Percentiles rank a stretch among this genome's conserved stretches.
phyloP scores from a whole-genome alignment of 2,888 invertebrate species.

The Aelia acuminata region DNA sequence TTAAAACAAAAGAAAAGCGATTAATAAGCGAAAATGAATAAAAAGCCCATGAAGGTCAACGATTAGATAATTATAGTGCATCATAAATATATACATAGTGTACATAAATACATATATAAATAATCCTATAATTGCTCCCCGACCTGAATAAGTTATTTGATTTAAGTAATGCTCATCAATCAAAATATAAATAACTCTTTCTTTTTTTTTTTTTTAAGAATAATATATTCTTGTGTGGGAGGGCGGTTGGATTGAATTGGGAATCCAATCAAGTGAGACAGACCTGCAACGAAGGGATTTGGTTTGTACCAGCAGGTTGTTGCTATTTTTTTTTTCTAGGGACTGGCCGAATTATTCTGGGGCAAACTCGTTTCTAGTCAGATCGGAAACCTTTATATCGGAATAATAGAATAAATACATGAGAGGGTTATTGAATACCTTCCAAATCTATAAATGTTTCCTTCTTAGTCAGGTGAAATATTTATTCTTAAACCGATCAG shows the following conservation, averaged over 20 bases:
- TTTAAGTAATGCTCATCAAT: too few species aligned
- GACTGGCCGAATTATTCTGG: background rate
- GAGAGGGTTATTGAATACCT: background rate
- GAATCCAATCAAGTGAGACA: background rate
- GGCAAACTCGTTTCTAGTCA: background rate
- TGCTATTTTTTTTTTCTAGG: background rate
- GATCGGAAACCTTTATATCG: background rate
- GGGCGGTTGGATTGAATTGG: background rate
- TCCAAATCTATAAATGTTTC: constrained; percentile 8
- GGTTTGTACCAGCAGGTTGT: background rate
- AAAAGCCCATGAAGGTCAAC: too few species aligned
- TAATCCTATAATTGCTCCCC: too few species aligned
- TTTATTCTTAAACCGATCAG: background rate
- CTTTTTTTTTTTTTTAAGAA: background rate
- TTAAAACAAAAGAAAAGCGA: too few species aligned
- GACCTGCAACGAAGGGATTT: background rate
- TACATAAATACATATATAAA: too few species aligned
- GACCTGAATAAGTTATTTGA: too few species aligned
- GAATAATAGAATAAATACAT: background rate
- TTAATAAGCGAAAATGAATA: too few species aligned
- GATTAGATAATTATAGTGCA: too few species aligned
- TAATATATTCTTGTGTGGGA: background rate
- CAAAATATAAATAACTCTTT: too few species aligned
- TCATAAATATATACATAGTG: too few species aligned
- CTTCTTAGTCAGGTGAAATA: background rate